These are phyloP conservation scores for Proisotoma minuta DNA, from an alignment of 2,888 invertebrate genomes.

Conservation along the genomic window DNA sequence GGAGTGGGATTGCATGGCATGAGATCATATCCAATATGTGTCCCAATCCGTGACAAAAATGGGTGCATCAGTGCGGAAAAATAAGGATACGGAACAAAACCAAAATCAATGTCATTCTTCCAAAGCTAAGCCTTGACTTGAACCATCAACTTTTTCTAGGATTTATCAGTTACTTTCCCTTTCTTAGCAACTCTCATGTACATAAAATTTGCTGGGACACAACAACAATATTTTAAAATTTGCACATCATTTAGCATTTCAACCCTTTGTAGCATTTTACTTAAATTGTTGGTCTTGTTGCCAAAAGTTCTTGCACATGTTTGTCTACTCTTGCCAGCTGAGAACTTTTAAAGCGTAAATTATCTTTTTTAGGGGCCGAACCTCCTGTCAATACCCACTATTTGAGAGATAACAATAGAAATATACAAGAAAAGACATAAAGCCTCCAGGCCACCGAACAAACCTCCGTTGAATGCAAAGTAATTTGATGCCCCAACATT, in stretches of 20 bases:
- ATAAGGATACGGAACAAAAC: conserved; percentile 21
- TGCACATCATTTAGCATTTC: not conserved
- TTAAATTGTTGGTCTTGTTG: not conserved
- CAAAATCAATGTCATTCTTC: too few relatives aligned
- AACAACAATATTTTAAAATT: too few relatives aligned
- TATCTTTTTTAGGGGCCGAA: conserved; percentile 1
- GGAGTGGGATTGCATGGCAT: not conserved
- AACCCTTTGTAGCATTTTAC: not conserved
- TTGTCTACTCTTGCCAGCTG: not conserved
- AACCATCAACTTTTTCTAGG: too few relatives aligned
- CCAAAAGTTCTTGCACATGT: not conserved
- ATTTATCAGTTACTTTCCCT: too few relatives aligned
- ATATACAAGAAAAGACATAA: too few relatives aligned
- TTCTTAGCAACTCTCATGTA: too few relatives aligned
- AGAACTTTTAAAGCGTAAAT: not conserved
- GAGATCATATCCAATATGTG: conserved; percentile 12
- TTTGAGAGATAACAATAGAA: too few relatives aligned
- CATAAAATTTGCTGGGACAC: too few relatives aligned
- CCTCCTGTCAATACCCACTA: conserved; percentile 1
- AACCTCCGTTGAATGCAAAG: too few relatives aligned
- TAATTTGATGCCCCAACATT: too few relatives aligned
- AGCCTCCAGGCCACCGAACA: too few relatives aligned
- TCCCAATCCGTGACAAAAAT: conserved; percentile 21
- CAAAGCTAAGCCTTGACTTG: too few relatives aligned
- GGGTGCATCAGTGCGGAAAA: conserved; percentile 27